Percentiles rank a stretch among this genome's conserved stretches.
Conservation (phyloP, 2,797 vertebrate genomes). For the Muraenolepis orangiensis region DNA sequence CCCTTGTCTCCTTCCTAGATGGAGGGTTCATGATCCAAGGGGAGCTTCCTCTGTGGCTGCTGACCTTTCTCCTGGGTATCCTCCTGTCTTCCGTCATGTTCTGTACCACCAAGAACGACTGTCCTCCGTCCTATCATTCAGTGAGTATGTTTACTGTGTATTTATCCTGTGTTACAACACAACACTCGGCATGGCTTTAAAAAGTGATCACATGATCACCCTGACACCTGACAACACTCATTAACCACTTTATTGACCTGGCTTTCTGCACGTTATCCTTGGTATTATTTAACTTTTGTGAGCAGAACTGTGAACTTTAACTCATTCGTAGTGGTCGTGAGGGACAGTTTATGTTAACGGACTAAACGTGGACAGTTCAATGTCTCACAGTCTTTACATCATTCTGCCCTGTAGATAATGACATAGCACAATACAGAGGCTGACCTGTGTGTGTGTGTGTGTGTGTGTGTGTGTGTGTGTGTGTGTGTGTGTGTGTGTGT, state of each 20-base stretch:
- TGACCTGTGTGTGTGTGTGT: too few species aligned
- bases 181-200: neutral
- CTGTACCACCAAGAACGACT: slow-evolving; percentile 80
- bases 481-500: neutral
- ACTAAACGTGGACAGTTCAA: too few species aligned
- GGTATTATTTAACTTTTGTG: neutral
- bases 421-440: too few species aligned
- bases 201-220: neutral
- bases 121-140: slow-evolving; percentile 82
- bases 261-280: neutral
- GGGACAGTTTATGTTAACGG: too few species aligned
- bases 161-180: neutral
- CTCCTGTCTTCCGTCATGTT: slow-evolving; percentile 79
- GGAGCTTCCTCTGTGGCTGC: slow-evolving; percentile 83
- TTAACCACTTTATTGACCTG: neutral
- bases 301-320: too few species aligned
- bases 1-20: slow-evolving; percentile 56
- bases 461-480: neutral
- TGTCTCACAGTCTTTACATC: too few species aligned
- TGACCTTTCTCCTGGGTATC: slow-evolving; percentile 74
- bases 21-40: slow-evolving; percentile 81
- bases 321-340: too few species aligned
- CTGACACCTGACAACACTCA: neutral
- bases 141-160: slow-evolving; percentile 69
- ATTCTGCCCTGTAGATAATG: too few species aligned